Evolutionary conservation across 2,888 invertebrate species (phyloP).

Genomic region (Coleophora deauratella): DNA sequence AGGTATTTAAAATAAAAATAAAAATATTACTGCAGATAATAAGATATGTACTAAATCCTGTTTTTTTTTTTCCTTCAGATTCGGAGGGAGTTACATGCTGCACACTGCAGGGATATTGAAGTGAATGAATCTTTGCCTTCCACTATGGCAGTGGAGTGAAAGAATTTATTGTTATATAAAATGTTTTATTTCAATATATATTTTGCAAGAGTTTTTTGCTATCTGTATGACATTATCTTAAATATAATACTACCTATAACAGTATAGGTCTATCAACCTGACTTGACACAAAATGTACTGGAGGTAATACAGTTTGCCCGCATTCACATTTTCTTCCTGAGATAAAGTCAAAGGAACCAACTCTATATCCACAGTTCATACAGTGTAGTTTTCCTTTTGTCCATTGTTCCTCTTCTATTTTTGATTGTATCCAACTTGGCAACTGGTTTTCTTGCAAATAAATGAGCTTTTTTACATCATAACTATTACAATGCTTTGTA

Average conservation of each 20-base stretch:
- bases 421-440: slow-evolving; percentile 71
- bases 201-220: no score
- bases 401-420: slow-evolving; percentile 75
- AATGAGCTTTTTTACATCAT: slow-evolving; percentile 45
- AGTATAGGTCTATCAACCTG: slow-evolving; percentile 72
- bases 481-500: slow-evolving; percentile 36
- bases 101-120: slow-evolving; percentile 85
- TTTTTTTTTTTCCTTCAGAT: slow-evolving; percentile 68
- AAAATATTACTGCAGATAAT: not conserved
- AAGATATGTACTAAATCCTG: no score
- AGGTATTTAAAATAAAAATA: slow-evolving; percentile 28
- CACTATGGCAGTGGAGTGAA: slow-evolving; percentile 52
- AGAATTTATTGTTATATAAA: slow-evolving; percentile 7
- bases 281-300: slow-evolving; percentile 76
- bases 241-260: not conserved
- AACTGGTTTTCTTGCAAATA: slow-evolving; percentile 72
- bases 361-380: slow-evolving; percentile 72
- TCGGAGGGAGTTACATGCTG: slow-evolving; percentile 87
- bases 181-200: no score
- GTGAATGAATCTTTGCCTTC: slow-evolving; percentile 42
- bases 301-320: slow-evolving; percentile 64
- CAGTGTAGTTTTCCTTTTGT: slow-evolving; percentile 80
- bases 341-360: slow-evolving; percentile 80
- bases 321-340: slow-evolving; percentile 78
- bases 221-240: no score